phyloP scores from a whole-genome alignment of 64 coral and sea anemone genomes.

The Stichodactyla helianthus region DNA sequence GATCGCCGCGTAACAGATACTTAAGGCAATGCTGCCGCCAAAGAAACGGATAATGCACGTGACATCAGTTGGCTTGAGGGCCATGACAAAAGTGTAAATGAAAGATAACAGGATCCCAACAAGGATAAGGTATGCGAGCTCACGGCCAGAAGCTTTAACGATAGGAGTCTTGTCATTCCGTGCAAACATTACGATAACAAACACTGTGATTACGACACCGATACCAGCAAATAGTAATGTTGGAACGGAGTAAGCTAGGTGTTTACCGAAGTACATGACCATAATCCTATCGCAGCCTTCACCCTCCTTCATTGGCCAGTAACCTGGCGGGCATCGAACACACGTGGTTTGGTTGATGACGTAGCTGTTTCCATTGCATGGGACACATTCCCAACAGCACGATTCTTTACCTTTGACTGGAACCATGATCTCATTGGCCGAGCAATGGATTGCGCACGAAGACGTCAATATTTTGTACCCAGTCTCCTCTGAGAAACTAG shows the following conservation, averaged over 20 bases:
- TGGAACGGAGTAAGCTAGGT: constrained; percentile 47
- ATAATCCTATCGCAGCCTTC: constrained; percentile 55
- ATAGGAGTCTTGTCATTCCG: constrained; percentile 74
- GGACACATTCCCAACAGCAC: constrained; percentile 79
- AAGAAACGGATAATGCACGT: constrained; percentile 59
- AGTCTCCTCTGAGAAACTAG: not conserved
- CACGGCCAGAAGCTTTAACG: constrained; percentile 85
- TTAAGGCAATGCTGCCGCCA: constrained; percentile 62
- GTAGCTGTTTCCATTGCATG: constrained; percentile 72
- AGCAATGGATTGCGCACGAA: constrained; percentile 55
- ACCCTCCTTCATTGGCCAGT: constrained; percentile 42
- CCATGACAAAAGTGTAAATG: constrained; percentile 52
- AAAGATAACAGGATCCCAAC: constrained; percentile 75
- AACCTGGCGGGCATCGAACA: constrained; percentile 60
- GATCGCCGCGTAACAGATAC: constrained; percentile 68
- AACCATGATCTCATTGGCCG: constrained; percentile 50
- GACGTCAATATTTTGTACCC: constrained; percentile 40
- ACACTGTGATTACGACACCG: constrained; percentile 57
- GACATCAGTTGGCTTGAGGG: constrained; percentile 50
- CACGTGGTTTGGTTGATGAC: constrained; percentile 69
- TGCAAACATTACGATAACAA: constrained; percentile 59
- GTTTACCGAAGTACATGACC: constrained; percentile 62
- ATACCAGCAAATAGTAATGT: constrained; percentile 46
- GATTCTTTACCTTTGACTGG: constrained; percentile 70
- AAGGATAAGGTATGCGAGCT: constrained; percentile 75